phyloP scores from a whole-genome alignment of 2,797 vertebrate genomes.

The Hapalemur alaotrensis region DNA sequence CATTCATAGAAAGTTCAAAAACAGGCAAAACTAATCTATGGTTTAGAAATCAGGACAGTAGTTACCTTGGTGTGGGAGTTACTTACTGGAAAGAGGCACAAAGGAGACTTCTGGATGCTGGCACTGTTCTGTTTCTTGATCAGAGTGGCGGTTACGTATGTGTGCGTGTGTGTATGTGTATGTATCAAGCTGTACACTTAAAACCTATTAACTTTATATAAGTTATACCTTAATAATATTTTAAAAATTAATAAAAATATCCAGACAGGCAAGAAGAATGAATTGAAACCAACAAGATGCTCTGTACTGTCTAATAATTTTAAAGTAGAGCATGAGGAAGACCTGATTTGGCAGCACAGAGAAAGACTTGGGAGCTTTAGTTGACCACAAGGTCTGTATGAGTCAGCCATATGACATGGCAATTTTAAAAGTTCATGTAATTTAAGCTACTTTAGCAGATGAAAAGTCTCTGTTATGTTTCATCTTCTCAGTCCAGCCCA shows the following conservation, averaged over 20 bases:
- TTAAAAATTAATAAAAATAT: background rate
- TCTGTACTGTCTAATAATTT: slow-evolving; percentile 47
- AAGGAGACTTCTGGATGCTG: background rate
- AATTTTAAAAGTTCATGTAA: slow-evolving; percentile 32
- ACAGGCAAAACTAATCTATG: background rate
- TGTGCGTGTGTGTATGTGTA: background rate
- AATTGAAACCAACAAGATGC: slow-evolving; percentile 30
- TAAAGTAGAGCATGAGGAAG: slow-evolving; percentile 32
- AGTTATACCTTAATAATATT: slow-evolving; percentile 16
- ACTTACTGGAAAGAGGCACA: background rate
- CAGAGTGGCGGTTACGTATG: background rate
- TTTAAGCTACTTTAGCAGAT: slow-evolving; percentile 49
- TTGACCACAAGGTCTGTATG: slow-evolving; percentile 35
- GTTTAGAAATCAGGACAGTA: slow-evolving; percentile 26
- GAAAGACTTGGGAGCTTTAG: background rate
- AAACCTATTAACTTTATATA: background rate
- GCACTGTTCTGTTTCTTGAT: slow-evolving; percentile 23
- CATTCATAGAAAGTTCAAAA: background rate
- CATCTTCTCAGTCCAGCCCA: slow-evolving; percentile 44
- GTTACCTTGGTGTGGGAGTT: background rate
- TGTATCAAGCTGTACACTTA: background rate
- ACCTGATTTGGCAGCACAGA: background rate
- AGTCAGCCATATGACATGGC: slow-evolving; percentile 17
- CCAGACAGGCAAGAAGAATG: slow-evolving; percentile 9
- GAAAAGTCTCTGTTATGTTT: slow-evolving; percentile 46